Base-by-base conservation (phyloP, 2,113 vertebrate genomes). In the Macrotus californicus region DNA sequence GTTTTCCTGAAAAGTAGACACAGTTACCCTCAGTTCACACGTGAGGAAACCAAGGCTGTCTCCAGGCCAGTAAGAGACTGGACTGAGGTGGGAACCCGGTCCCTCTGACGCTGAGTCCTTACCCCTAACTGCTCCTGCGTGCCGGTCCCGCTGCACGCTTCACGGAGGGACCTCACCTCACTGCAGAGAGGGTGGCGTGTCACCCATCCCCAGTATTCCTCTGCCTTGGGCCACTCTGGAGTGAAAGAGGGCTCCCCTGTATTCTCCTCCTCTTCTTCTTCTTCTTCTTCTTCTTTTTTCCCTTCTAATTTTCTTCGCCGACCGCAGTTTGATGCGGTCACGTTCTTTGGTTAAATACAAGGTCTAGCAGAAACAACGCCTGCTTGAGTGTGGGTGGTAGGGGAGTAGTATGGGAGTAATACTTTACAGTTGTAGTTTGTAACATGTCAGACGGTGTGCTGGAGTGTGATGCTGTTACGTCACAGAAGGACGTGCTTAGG, bases 331-430 rank as follows among this genome's bases (percentile, higher is more conserved):
- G 43, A 73, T 80, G 16, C 64, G 46, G 52, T 61, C 36, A 34
- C 12, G 29, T 90, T 73, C 59, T 96, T 93, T 70, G 52, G 90
- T 94, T 88, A 89, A 95, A n/a, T 80, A 12, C 59, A 29, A 24
- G 59, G 24, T 61, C 59, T 11, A 2, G 59, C 24, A 61, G 59
- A 61, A 61, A 12, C 19, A 12, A 61, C 26, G 24, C 59, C 59
- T 61, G 59, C 24, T 12, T 61, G 59, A 29, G 24, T 61, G 59
- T 61, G 59, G 59, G 26, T 4, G 59, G 59, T 61, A 26, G 56
- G 26, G 59, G 12, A 29, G 9, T 12, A 26, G 26, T 61, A 12
- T 29, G 59, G 26, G 24, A 11, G 59, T 26, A 61, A 29, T 61
- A 26, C 12, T 26, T 5, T 59, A 26, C 1, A 13, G 59, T 29